Base-by-base conservation (phyloP, 2,888 invertebrate species). In the Hypomecis punctinalis region DNA sequence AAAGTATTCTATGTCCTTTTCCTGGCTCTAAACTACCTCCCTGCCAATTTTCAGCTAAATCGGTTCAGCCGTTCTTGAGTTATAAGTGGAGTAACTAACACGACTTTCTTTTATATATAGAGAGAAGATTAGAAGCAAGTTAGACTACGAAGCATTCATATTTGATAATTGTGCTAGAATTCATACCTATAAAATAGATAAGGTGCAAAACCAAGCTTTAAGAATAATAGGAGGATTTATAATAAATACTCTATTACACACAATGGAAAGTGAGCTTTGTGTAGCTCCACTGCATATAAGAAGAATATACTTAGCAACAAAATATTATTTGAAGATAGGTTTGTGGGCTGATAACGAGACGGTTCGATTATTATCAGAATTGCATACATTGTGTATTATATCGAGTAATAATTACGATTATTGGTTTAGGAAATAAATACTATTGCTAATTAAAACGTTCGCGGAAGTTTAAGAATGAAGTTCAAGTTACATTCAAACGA, bases 221-320 rank as follows among this genome's bases (percentile, higher is more conserved):
- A 48, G 48, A 48, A 48, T 35, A 48, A 48, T 48, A 9, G 48
- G 48, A 8, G 48, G 48, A 35, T 48, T 48, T 35, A 48, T 48
- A 33, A 48, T 33, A 48, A 48, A 35, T 35, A 48, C 35, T 2
- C 48, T 35, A 33, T 9, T 48, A 48, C 48, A 48, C 13, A 33
- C 9, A 9, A 48, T 35, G 48, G 48, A 48, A n/a, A 48, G 2
- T 33, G 48, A 48, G 35, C 48, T 48, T 35, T 48, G 35, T 48
- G 35, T 48, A 23, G 5, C 13, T 47, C 48, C 48, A 48, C 35
- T 48, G 48, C 33, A 48, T 33, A 10, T 48, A 6, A 33, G 48
- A 48, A 48, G 48, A 13, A 23, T 33, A 5, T 48, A 48, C 35
- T 35, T 48, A 48, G 48, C 33, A 9, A 9, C n/a, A 35, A 48